Evolutionary conservation across 2,797 vertebrate genomes (phyloP), one percentile per base, ranked within the genome.

Genomic region (Cheirogaleus major): DNA sequence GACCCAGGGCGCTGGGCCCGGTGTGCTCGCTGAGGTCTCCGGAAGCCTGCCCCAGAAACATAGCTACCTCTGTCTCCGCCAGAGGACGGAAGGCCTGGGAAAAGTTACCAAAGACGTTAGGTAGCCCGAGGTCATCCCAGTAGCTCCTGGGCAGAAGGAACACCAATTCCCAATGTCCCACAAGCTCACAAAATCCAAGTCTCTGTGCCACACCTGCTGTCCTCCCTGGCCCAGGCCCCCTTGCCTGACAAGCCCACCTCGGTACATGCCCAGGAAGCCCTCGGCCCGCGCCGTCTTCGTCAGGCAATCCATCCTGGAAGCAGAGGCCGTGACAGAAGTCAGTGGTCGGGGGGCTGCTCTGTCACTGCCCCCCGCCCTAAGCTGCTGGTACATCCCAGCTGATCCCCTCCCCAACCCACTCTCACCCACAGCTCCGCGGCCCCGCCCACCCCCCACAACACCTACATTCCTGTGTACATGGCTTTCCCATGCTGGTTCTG

Each of bases 381-480:
- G 2, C 50, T 25, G 27, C 11, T 17, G 61, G 32, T 12, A 8
- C 59, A 11, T 6, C 25, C 35, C n/a, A 11, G 4, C 0, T 4
- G 13, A 11, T 35, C 30, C 7, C 18, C 7, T 7, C 41, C 18
- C 17, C 18, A 1, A 0, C 50, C 17, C 25, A 63, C 17, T 45
- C 43, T 20, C 57, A 8, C 32, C 63, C 63, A 17, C 30, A 63
- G 61, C 27, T 61, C 59, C 30, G 27, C 59, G 14, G 8, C 15
- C 15, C 38, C n/a, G 0, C 9, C 3, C 65, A 1, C 7, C 7
- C 32, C 30, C 25, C 2, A 14, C 8, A 5, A 57, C 67, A 99
- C 99, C 99, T 98, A 99, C 99, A 99, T 99, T 98, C 99, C 99
- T 88, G 97, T 99, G 98, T 99, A 99, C 97, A 99, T 97, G 61